Evolutionary conservation across 2,797 vertebrate genomes (phyloP), one percentile per base, ranked within the genome.

Genomic region (Antennarius maculatus): DNA sequence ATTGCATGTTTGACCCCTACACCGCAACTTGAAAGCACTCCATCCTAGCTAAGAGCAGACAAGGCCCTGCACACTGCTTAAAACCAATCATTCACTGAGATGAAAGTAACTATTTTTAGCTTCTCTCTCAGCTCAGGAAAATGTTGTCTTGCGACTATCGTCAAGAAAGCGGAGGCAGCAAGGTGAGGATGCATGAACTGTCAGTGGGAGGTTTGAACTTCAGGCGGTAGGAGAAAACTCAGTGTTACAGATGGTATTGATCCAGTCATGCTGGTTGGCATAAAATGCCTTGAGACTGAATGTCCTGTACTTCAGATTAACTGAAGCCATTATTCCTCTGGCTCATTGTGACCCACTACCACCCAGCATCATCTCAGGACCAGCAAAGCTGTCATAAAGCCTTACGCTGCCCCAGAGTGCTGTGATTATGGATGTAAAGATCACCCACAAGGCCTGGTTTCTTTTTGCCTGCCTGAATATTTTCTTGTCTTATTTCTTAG

Each of bases 311-410:
- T 53, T 68, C 81, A 81, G 81, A 86, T 88, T 85, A 86, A 89
- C 81, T 80, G 65, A 66, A 73, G 84, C 81, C 78, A 80, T 91
- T 89, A 91, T 85, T 88, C 78, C 82, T 75, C 82, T 66, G 69
- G 80, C 78, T 87, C 78, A 60, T 80, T 75, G 45, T 39, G 37
- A 79, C 82, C 84, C 69, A 58, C 77, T 68, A 59, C 69, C 67
- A 69, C 76, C 80, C 69, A 29, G 71, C 18, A 12, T 70, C 7
- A 43, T 67, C 74, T 81, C 63, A 71, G 74, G 59, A 83, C 72
- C 71, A 55, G 75, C 76, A 42, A 39, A 50, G 75, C 78, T 55
- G 57, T 84, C 88, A 86, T 76, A 74, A 85, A 80, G 83, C 74
- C 87, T 81, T 79, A 88, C 74, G 52, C 66, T 84, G 75, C 42